Base-by-base conservation (phyloP, 1,140 invertebrate genomes). In the Cepaea nemoralis region DNA sequence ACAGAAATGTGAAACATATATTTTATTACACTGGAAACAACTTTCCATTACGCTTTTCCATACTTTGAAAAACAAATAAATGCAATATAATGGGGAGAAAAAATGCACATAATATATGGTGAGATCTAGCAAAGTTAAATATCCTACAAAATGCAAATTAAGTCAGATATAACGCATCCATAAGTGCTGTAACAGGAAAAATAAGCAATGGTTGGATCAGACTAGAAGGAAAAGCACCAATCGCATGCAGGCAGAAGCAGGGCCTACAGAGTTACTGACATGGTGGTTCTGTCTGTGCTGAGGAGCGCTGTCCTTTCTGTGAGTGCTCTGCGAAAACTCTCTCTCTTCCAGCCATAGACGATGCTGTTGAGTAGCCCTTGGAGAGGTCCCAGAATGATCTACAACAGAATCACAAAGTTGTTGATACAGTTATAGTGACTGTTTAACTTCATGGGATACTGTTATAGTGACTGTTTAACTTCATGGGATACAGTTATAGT, bases 331-430 rank as follows among this genome's bases (percentile, higher is more conserved):
- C 83, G 77, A 39, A 86, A 86, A 31, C 83, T 81, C 31, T 81
- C 80, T 27, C 84, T 67, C 69, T 84, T 82, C 86, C 86, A 86
- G 40, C 86, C 86, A 77, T 86, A 86, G 10, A 86, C 74, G 42
- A 86, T 75, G 63, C 80, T 85, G 75, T 86, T 85, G 0, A 83
- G 55, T 14, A 86, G 66, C 0, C 86, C 86, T 39, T 86, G 86
- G 19, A 86, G 70, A 0, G 86, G 86, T 3, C 84, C 86, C 33
- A 83, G 24, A 5, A 85, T 19, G 19, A 82, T 83, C 84, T 86
- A 78, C 8, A 84, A 79, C 19, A 69, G 40, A 78, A 63, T 19
- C 40, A 69, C 31, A 22, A 42, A 74, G 1, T 22, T 37, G 39
- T 40, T n/a, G n/a, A n/a, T n/a, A n/a, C n/a, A n/a, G n/a, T n/a